Base-by-base conservation (phyloP, 92 coral and sea anemone species). In the Plumapathes pennacea region DNA sequence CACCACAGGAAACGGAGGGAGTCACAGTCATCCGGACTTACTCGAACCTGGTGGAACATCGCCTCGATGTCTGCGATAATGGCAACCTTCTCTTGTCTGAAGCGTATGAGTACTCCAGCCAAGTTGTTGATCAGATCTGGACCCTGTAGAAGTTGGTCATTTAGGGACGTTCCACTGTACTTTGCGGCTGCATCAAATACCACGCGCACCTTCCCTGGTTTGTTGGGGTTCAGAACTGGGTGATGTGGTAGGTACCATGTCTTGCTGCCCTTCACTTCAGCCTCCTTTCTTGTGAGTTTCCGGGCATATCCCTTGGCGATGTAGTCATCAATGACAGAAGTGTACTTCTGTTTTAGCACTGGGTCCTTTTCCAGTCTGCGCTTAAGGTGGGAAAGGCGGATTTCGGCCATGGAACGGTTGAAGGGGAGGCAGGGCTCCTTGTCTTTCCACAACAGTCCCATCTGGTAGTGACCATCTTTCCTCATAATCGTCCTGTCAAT, bases 131-230 rank as follows among this genome's bases (percentile, higher is more conserved):
- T 49, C 19, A 38, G 32, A 28, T 73, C 80, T 14, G 80, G 80
- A 8, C 80, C 72, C 52, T 62, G 54, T 2, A 73, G 44, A 17
- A 73, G 64, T 24, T 52, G 55, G 2, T 73, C 36, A 28, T 62
- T 74, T 12, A 74, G 48, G 0, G 81, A 74, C 5, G 67, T 64
- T 0, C 54, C 73, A 26, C 54, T 32, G 21, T 4, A 43, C 41
- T 64, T 74, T 1, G 81, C 46, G 2, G 66, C 74, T 1, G 73
- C 73, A 24, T 74, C 80, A 25, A 73, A 62, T 9, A 73, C 80
- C 12, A 61, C 80, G 12, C 80, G 32, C 0, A 73, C 47, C 44
- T 62, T 73, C 17, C 56, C 72, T 17, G 63, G 65, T 52, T 73
- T 73, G 19, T 73, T 37, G 20, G 73, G 73, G 34, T 74, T 63